phyloP scores from a whole-genome alignment of 1,140 invertebrate species.

The Trachymyrmex septentrionalis region DNA sequence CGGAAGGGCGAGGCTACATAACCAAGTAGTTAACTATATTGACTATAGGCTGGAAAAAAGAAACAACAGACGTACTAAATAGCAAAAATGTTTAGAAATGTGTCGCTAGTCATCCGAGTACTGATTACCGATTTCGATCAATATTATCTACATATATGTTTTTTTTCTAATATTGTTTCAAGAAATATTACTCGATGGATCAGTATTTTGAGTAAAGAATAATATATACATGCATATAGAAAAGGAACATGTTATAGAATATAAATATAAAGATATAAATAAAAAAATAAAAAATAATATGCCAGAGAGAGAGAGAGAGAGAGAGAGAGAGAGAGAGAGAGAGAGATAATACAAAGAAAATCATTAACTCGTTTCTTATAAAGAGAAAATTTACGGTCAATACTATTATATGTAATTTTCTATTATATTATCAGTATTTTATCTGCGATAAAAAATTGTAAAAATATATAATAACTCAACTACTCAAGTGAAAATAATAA shows the following conservation, averaged over 20 bases:
- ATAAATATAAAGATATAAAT: conserved; percentile 5
- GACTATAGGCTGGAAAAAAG: neutral
- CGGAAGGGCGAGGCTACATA: conserved; percentile 59
- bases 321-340: no score
- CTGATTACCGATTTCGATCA: neutral
- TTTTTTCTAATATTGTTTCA: neutral
- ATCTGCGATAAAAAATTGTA: neutral
- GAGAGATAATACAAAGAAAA: neutral
- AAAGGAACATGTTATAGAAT: neutral
- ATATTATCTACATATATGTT: neutral
- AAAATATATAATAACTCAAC: neutral
- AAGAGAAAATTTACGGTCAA: neutral
- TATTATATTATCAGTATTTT: neutral
- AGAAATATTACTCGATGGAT: neutral
- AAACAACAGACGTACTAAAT: neutral
- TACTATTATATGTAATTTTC: neutral
- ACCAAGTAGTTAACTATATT: conserved; percentile 32
- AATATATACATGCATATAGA: no score
- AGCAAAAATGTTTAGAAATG: neutral
- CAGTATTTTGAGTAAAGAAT: neutral
- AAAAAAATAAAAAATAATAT: neutral
- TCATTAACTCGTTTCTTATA: neutral
- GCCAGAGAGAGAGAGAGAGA: no score
- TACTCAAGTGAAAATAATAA: neutral
- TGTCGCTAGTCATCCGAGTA: neutral